phyloP scores from a whole-genome alignment of 1,140 invertebrate species.

The Scaptodrosophila lebanonensis region DNA sequence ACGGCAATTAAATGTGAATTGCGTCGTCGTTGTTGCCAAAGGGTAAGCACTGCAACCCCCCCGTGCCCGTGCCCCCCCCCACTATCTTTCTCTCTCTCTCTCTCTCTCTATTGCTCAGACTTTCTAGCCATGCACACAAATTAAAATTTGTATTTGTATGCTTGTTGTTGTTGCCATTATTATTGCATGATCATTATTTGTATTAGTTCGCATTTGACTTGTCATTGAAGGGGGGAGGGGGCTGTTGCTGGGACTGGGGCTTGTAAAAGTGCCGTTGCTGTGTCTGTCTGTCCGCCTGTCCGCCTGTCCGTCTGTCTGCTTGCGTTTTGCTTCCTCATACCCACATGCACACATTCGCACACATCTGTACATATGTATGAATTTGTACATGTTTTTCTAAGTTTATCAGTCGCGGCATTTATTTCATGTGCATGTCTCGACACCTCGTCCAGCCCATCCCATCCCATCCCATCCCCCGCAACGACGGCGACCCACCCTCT shows the following conservation, averaged over 20 bases:
- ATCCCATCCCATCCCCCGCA: no score
- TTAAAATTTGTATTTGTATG: constrained; percentile 14
- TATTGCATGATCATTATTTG: no score
- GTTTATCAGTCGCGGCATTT: no score
- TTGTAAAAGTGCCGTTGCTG: constrained; percentile 33
- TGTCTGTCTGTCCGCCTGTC: no score
- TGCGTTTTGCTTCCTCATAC: constrained; percentile 29
- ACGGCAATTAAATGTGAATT: constrained; percentile 27
- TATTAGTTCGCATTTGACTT: no score
- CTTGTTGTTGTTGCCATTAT: constrained; percentile 20
- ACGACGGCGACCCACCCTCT: no score
- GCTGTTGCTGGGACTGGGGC: neutral
- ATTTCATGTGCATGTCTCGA: no score
- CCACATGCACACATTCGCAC: neutral
- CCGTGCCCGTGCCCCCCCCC: no score
- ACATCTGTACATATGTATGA: neutral
- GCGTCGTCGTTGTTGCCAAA: constrained; percentile 8
- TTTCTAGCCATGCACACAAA: neutral
- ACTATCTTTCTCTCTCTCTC: neutral
- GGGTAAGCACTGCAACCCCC: no score
- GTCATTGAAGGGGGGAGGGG: no score
- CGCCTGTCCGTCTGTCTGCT: constrained; percentile 1
- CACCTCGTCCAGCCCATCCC: no score
- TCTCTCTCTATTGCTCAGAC: neutral
- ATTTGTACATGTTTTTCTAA: no score